A percentile compares a stretch with the other conserved stretches of the same genome.
Conservation (phyloP, 2,888 invertebrate species). For the Lithophane leautieri region DNA sequence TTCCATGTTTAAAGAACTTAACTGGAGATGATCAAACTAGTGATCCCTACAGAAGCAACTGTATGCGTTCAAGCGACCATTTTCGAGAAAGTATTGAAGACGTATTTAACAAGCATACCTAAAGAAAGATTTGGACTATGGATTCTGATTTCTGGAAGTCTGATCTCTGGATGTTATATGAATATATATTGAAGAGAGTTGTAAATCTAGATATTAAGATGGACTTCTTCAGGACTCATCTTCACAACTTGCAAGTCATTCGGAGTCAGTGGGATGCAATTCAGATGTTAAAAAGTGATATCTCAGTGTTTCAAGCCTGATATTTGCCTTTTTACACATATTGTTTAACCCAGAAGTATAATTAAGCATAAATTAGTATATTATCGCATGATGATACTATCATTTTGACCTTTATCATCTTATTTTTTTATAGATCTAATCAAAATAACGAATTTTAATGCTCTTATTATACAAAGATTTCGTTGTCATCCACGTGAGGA, state of each 20-base stretch:
- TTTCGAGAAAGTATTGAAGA: neutral
- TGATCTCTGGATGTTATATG: neutral
- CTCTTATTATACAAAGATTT: slow-evolving; percentile 42
- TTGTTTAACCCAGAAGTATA: slow-evolving; percentile 7
- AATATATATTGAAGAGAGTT: neutral
- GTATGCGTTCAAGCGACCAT: neutral
- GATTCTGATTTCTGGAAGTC: neutral
- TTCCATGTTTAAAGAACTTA: neutral
- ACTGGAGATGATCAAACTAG: neutral
- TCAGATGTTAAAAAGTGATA: neutral
- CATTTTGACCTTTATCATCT: slow-evolving; percentile 36
- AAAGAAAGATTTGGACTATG: neutral
- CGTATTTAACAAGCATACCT: too few relatives aligned
- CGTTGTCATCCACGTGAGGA: slow-evolving; percentile 51
- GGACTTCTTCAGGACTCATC: neutral
- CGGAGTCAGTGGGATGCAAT: neutral
- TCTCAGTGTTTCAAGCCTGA: neutral
- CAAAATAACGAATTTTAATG: slow-evolving; percentile 36
- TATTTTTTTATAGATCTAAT: slow-evolving; percentile 31
- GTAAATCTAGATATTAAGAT: neutral
- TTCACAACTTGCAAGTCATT: neutral
- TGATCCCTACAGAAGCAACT: neutral
- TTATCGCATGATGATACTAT: slow-evolving; percentile 33
- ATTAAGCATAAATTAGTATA: slow-evolving; percentile 7
- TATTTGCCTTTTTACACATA: neutral